Conservation (phyloP, 2,797 vertebrate genomes). For the Thripadectes ignobilis region DNA sequence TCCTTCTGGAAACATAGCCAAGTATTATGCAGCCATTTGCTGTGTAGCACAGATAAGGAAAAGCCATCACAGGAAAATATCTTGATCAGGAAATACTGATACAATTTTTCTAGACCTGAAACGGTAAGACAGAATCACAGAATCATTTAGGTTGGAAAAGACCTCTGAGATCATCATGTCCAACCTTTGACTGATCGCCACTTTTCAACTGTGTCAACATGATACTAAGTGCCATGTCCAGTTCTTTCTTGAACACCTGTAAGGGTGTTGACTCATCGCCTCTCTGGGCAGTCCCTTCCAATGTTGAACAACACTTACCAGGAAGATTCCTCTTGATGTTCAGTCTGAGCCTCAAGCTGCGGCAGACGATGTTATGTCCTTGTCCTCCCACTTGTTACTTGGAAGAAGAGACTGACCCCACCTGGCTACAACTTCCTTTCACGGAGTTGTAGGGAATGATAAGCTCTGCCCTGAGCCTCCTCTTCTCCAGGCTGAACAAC, state of each 20-base stretch:
- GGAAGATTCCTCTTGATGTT: not conserved
- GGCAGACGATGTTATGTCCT: not conserved
- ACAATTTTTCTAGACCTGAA: not conserved
- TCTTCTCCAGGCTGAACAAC: not conserved
- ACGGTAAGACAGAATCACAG: not conserved
- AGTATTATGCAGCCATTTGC: not conserved
- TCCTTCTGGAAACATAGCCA: not conserved
- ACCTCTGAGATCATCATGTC: not conserved
- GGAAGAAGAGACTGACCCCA: not conserved
- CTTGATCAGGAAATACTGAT: not conserved
- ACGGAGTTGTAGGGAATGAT: not conserved
- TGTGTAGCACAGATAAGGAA: not conserved
- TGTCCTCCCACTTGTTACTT: not conserved
- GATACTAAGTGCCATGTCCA: accelerated
- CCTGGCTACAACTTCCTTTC: not conserved
- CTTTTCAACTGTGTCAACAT: not conserved
- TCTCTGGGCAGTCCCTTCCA: not conserved
- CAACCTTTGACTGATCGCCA: not conserved
- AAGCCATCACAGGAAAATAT: not conserved
- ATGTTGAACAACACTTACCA: not conserved
- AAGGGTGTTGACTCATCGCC: not conserved
- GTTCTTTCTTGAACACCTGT: not conserved
- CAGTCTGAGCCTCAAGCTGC: too few species aligned
- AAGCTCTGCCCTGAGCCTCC: not conserved
- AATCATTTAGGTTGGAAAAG: not conserved